Evolutionary conservation across 2,888 invertebrate species (phyloP), one percentile per base, ranked within the genome.

Genomic region (Germaria angustata): DNA sequence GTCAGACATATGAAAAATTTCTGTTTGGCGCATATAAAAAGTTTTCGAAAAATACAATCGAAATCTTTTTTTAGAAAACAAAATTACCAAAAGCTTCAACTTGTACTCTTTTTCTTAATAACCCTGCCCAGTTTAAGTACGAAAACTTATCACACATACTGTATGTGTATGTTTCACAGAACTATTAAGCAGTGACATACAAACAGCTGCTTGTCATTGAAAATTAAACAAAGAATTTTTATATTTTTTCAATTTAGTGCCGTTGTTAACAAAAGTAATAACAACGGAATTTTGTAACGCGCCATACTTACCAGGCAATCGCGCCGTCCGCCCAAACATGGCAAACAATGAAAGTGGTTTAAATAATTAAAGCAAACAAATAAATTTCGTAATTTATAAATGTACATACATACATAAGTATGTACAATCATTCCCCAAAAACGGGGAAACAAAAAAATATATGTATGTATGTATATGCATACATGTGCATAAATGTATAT

Each of bases 271-370:
- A 65, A 63, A 20, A 57, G 44, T 17, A 44, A 61, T 51, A 68
- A 75, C 68, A 78, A 63, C 77, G 59, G 77, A 13, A 17, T 17
- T 68, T 72, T 68, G 66, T 55, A 34, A 72, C 51, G 65, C 77
- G 55, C 73, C 55, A 34, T 68, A 15, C 8, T 46, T 46, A 49
- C n/a, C 66, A 57, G 49, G 55, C 41, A 36, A 32, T 65, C 76
- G 61, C 32, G 53, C 13, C 66, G 20, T 7, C 44, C 59, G 34
- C 51, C 57, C 51, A 59, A 63, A 79, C 36, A 41, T 51, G 69
- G 65, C 49, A 9, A 44, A 53, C 78, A 75, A 82, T 59, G 65
- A 82, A 82, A 79, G 69, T 72, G 55, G 51, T 61, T 66, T 49
- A 15, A 17, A 53, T 15, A 53, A 63, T 39, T 59, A 51, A 39